Conservation (phyloP, 2,797 vertebrate species). For the Pelochelys cantorii region DNA sequence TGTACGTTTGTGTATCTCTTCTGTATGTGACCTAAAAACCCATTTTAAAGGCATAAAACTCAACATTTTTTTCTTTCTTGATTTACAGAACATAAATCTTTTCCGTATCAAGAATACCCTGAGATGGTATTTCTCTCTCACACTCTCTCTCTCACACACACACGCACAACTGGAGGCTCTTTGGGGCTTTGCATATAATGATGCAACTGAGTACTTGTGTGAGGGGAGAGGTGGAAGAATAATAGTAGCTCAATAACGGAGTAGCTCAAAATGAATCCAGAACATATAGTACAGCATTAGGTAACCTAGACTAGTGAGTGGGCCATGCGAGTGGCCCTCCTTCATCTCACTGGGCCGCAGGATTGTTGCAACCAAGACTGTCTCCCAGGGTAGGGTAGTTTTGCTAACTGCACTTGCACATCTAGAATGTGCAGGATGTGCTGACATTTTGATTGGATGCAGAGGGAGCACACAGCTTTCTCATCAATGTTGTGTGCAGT, state of each 20-base stretch:
- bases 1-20: neutral
- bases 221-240: neutral
- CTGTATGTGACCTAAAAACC: neutral
- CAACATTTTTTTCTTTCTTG: neutral
- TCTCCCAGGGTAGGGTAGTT: no score
- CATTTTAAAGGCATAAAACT: neutral
- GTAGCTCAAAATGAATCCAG: neutral
- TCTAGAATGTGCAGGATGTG: no score
- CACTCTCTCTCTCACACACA: no score
- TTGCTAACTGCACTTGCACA: no score
- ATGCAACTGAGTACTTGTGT: fast-evolving
- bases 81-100: neutral
- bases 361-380: no score
- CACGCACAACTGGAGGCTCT: neutral
- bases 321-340: no score
- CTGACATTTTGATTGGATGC: no score
- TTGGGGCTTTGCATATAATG: neutral
- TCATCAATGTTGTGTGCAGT: no score
- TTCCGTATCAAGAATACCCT: neutral
- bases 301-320: no score
- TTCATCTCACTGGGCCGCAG: no score
- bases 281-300: neutral
- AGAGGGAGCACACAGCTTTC: no score
- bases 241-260: neutral
- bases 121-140: neutral